phyloP scores from a whole-genome alignment of 92 coral and sea anemone genomes.

The Blastomussa wellsi region DNA sequence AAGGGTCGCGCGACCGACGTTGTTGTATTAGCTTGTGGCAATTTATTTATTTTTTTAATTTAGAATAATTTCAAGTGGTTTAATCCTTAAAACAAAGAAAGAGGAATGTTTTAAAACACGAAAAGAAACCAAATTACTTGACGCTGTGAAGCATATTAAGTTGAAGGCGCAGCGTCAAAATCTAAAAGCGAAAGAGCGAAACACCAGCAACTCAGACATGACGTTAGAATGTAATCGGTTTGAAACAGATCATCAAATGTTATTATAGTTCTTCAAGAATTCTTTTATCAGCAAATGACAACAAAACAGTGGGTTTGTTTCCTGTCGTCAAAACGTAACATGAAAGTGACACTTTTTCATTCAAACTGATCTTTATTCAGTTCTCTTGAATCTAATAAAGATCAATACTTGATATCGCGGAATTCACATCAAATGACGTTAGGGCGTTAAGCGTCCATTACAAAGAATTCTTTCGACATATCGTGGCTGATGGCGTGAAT shows the following conservation, averaged over 20 bases:
- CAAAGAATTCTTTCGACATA: neutral
- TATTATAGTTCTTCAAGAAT: constrained; percentile 14
- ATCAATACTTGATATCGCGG: constrained; percentile 15
- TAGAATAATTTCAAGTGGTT: constrained; percentile 8
- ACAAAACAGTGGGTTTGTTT: constrained; percentile 27
- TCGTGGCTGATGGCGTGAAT: neutral
- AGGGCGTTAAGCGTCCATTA: neutral
- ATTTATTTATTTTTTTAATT: neutral
- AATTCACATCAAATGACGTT: constrained; percentile 1
- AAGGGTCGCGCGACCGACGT: neutral
- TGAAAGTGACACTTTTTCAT: constrained; percentile 12
- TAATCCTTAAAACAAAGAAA: constrained; percentile 1
- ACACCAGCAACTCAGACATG: no score
- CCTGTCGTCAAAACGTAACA: constrained; percentile 19
- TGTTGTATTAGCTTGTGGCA: neutral
- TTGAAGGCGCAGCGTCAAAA: neutral
- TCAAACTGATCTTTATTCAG: constrained; percentile 23
- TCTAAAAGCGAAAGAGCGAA: neutral
- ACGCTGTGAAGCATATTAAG: no score
- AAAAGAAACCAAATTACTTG: neutral
- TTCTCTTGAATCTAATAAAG: constrained; percentile 6
- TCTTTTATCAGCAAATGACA: constrained; percentile 11
- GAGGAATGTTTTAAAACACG: neutral
- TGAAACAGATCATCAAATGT: constrained; percentile 4
- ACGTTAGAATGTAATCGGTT: neutral